phyloP scores from a whole-genome alignment of 2,888 invertebrate genomes.

The Patella caerulea region DNA sequence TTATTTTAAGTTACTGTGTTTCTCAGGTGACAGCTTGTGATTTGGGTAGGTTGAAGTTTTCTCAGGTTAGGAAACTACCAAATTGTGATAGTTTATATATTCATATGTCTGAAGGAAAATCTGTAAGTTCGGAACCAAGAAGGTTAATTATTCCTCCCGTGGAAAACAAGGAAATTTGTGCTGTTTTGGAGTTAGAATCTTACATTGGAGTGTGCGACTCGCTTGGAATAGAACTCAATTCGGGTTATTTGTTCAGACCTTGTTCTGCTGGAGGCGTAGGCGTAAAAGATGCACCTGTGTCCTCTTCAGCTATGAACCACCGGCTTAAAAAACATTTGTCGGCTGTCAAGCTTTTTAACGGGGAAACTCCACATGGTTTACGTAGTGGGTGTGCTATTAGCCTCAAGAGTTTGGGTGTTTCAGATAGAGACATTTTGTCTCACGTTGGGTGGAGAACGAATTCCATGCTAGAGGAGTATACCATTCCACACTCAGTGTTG shows the following conservation, averaged over 20 bases:
- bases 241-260: slow-evolving; percentile 20
- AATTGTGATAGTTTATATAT: too few species aligned
- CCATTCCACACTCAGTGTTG: neutral
- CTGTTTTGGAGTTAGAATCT: neutral
- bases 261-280: slow-evolving; percentile 5
- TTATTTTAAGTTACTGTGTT: too few species aligned
- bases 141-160: neutral
- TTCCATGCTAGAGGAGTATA: slow-evolving; percentile 10
- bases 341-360: slow-evolving; percentile 1
- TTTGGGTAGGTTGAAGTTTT: too few species aligned
- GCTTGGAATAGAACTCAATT: neutral
- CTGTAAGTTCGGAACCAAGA: neutral
- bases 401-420: neutral
- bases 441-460: too few species aligned
- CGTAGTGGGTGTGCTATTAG: slow-evolving; percentile 19
- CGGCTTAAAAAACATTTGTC: slow-evolving; percentile 16
- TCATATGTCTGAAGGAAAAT: too few species aligned
- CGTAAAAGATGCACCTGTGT: slow-evolving; percentile 13
- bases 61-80: too few species aligned
- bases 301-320: slow-evolving; percentile 16
- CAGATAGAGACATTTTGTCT: slow-evolving; percentile 8
- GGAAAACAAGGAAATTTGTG: neutral
- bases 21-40: too few species aligned
- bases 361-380: slow-evolving; percentile 17
- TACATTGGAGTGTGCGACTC: neutral